Conservation (phyloP, 2,888 invertebrate species). For the Creontiades dilutus region DNA sequence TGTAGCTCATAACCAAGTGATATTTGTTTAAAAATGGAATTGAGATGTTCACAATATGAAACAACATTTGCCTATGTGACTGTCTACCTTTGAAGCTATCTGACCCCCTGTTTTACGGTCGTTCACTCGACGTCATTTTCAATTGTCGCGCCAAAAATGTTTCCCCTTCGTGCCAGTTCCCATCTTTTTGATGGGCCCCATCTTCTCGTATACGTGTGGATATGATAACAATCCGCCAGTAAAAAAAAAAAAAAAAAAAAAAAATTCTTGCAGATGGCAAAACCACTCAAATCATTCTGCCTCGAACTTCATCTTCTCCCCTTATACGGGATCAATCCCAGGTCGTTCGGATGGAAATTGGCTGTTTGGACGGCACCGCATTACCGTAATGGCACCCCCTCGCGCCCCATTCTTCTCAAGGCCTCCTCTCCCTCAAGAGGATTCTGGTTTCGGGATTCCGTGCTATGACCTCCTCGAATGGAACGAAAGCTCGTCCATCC, state of each 20-base stretch:
- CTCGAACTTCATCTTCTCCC: slow-evolving; percentile 33
- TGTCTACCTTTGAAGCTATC: too few species aligned
- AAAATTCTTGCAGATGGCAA: slow-evolving; percentile 27
- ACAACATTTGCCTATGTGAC: too few species aligned
- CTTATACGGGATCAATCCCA: slow-evolving; percentile 40
- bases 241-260: slow-evolving; percentile 13
- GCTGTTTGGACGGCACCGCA: slow-evolving; percentile 34
- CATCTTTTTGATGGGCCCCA: neutral
- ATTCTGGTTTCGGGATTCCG: slow-evolving; percentile 15
- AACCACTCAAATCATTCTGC: slow-evolving; percentile 32
- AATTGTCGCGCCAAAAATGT: too few species aligned
- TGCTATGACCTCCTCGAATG: neutral
- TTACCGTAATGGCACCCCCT: slow-evolving; percentile 34
- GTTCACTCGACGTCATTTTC: too few species aligned
- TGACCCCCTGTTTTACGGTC: too few species aligned
- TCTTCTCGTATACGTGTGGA: slow-evolving; percentile 10
- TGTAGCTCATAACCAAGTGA: too few species aligned
- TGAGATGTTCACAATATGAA: too few species aligned
- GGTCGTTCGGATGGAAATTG: slow-evolving; percentile 32
- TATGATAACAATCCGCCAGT: slow-evolving; percentile 20
- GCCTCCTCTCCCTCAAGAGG: neutral
- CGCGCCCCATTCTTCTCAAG: neutral
- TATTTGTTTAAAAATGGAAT: too few species aligned
- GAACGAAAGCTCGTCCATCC: neutral
- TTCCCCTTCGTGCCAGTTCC: too few species aligned